Evolutionary conservation across 2,797 vertebrate species (phyloP), one percentile per base, ranked within the genome.

Genomic region (Channallabes apus): DNA sequence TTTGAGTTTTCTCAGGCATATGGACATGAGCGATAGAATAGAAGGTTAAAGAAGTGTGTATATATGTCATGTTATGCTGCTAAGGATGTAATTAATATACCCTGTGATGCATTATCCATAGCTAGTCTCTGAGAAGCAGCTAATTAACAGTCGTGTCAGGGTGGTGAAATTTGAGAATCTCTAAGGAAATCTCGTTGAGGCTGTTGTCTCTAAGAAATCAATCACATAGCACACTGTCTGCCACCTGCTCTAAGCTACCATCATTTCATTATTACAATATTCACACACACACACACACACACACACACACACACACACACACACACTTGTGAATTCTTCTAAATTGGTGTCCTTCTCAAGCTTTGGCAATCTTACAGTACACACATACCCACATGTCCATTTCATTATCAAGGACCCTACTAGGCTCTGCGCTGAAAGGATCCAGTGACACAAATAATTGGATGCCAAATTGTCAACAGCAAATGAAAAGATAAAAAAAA

Each of bases 111-210:
- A 86, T 86, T 89, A 88, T 65, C 62, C 54, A 15, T 84, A 61
- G 82, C 61, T 59, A 85, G 83, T 24, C 68, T 67, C 80, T 56
- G 85, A 79, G 71, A 41, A 58, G 73, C 58, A 72, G 82, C 85
- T 84, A 88, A 88, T 89, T 88, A 89, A 85, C 85, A 84, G 83
- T 84, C 84, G 5, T 87, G 85, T 85, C 81, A 88, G 85, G 81
- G 64, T 88, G 27, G 11, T 83, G 54, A 54, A 83, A n/a, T 81
- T 22, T 72, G 56, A 71, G 58, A 20, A 85, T 82, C 82, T 68
- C 80, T 20, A 35, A 58, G 29, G 29, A 82, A 69, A 82, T 69
- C 65, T 82, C 20, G 27, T 68, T 68, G 27, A 82, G 27, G 56
- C 29, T 72, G 64, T 86, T 84, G 69, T 84, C 78, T 73, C 72